These are phyloP conservation scores for Macropodus opercularis DNA, from an alignment of 2,797 vertebrate species.

Conservation along the genomic window DNA sequence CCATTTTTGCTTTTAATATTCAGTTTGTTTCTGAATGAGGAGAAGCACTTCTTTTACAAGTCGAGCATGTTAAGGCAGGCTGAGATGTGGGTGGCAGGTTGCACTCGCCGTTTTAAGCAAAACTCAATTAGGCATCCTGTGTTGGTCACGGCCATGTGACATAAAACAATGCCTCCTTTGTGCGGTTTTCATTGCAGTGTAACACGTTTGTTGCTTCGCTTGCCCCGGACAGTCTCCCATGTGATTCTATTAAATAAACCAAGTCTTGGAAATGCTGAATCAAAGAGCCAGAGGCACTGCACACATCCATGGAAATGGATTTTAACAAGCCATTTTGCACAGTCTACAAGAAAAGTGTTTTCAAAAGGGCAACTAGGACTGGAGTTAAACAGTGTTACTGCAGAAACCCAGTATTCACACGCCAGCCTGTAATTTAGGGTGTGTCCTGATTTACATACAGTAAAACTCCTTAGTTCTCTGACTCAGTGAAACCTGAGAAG, in stretches of 20 bases:
- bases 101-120: constrained; percentile 33
- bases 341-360: background rate
- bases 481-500: too few relatives aligned
- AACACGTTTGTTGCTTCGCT: background rate
- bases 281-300: background rate
- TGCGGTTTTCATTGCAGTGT: background rate
- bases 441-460: too few relatives aligned
- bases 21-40: too few relatives aligned
- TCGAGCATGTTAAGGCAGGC: background rate
- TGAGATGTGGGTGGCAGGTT: background rate
- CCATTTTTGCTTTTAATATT: too few relatives aligned
- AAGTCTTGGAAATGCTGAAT: background rate
- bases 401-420: too few relatives aligned
- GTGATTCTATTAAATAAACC: background rate
- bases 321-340: background rate
- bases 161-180: constrained; percentile 3
- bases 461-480: too few relatives aligned
- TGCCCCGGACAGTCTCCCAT: background rate
- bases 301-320: background rate
- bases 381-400: too few relatives aligned
- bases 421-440: too few relatives aligned
- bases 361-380: background rate
- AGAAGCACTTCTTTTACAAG: too few relatives aligned
- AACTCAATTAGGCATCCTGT: constrained; percentile 57
- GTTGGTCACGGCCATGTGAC: constrained; percentile 65